phyloP scores from a whole-genome alignment of 2,888 invertebrate species.

The Drosophila helvetica region DNA sequence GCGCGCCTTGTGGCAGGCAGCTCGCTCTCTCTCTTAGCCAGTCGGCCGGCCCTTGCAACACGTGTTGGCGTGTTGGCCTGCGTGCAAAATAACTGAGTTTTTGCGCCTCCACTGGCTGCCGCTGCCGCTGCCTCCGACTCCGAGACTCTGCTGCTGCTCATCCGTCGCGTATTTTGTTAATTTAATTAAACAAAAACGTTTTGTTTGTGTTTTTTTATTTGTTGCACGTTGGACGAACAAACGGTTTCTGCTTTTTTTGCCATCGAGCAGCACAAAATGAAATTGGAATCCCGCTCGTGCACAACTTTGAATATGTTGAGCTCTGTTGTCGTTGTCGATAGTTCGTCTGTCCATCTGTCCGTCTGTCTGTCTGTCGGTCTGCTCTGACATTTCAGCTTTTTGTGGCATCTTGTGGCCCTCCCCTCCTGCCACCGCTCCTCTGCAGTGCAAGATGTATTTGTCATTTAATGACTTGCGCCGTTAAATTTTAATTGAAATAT shows the following conservation, averaged over 20 bases:
- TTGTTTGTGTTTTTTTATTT: slow-evolving; percentile 72
- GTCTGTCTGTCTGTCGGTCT: slow-evolving; percentile 21
- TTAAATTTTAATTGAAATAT: slow-evolving; percentile 76
- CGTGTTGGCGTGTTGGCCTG: slow-evolving; percentile 57
- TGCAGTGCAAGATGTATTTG: slow-evolving; percentile 53
- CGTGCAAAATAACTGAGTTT: slow-evolving; percentile 42
- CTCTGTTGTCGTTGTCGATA: slow-evolving; percentile 23
- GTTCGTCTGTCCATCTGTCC: slow-evolving; percentile 30
- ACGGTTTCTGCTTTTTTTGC: slow-evolving; percentile 43
- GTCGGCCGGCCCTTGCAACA: slow-evolving; percentile 47
- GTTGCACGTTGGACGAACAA: slow-evolving; percentile 10
- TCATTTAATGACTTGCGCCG: slow-evolving; percentile 70
- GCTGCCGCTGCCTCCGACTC: background rate
- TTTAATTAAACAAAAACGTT: slow-evolving; percentile 77
- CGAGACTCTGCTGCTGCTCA: slow-evolving; percentile 46
- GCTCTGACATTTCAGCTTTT: slow-evolving; percentile 43
- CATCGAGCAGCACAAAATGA: slow-evolving; percentile 46
- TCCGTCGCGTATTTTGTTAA: slow-evolving; percentile 71
- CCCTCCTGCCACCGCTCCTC: background rate
- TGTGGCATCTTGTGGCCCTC: slow-evolving; percentile 19
- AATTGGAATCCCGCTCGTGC: slow-evolving; percentile 68
- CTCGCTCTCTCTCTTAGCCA: slow-evolving; percentile 46
- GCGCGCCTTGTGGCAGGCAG: slow-evolving; percentile 13
- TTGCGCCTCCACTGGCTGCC: slow-evolving; percentile 3
- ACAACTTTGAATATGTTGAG: slow-evolving; percentile 75